A percentile compares a stretch with the other conserved stretches of the same genome.
Conservation (phyloP, 2,797 vertebrate genomes). For the Arrhamphus sclerolepis region DNA sequence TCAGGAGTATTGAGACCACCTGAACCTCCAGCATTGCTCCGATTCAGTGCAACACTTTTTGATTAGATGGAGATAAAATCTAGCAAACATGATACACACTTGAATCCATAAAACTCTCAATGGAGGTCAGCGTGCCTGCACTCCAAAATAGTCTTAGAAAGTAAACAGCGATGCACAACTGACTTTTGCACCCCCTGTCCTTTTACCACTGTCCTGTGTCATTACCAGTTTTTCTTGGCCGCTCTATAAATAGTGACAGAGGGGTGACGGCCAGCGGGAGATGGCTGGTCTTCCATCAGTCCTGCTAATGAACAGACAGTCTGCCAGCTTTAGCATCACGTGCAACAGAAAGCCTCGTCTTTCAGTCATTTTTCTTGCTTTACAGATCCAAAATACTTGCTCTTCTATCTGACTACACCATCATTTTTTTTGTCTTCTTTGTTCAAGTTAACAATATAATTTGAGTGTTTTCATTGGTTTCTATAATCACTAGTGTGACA, state of each 20-base stretch:
- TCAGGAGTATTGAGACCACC: too few relatives aligned
- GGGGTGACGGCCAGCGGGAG: slow-evolving; percentile 76
- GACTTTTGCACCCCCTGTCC: slow-evolving; percentile 52
- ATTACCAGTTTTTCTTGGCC: slow-evolving; percentile 76
- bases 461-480: slow-evolving; percentile 22
- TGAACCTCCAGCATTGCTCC: too few relatives aligned
- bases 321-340: slow-evolving; percentile 72
- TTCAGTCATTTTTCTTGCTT: slow-evolving; percentile 55
- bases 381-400: slow-evolving; percentile 37
- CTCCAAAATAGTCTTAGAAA: slow-evolving; percentile 50
- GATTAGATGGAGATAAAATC: too few relatives aligned
- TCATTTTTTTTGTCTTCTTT: slow-evolving; percentile 20
- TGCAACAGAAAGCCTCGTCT: slow-evolving; percentile 59
- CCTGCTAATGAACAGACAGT: slow-evolving; percentile 75
- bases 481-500: slow-evolving; percentile 17
- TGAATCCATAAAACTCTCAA: slow-evolving; percentile 20
- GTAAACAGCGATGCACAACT: slow-evolving; percentile 69
- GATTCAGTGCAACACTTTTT: too few relatives aligned
- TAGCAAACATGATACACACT: background rate
- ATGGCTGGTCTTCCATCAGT: slow-evolving; percentile 74
- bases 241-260: slow-evolving; percentile 80
- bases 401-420: slow-evolving; percentile 34
- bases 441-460: slow-evolving; percentile 29
- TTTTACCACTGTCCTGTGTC: slow-evolving; percentile 63
- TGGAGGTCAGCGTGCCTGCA: slow-evolving; percentile 37